Conservation (phyloP, 1,140 invertebrate genomes). For the Sarcophaga peregrina region DNA sequence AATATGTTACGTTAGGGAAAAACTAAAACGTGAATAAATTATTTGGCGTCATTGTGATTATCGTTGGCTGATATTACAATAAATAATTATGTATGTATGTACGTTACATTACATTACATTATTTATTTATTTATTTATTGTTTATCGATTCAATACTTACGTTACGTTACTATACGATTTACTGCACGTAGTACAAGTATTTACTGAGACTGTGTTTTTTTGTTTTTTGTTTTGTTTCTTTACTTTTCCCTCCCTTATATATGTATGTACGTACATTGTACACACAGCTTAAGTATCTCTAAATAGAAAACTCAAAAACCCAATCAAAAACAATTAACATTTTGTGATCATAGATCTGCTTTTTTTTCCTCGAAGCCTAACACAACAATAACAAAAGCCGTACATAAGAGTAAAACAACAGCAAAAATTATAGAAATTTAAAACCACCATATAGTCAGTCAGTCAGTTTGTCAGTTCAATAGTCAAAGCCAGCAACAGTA, state of each 20-base stretch:
- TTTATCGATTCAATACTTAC: neutral
- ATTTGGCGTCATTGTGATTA: conserved; percentile 36
- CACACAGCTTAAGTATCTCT: too few species aligned
- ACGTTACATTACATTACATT: neutral
- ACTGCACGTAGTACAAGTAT: neutral
- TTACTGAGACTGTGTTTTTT: neutral
- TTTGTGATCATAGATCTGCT: conserved; percentile 15
- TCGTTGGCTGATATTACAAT: conserved; percentile 10
- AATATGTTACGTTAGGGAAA: neutral
- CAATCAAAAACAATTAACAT: conserved; percentile 37
- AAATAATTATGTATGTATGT: conserved; percentile 23
- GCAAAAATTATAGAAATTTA: neutral
- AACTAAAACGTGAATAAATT: neutral
- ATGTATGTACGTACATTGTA: too few species aligned
- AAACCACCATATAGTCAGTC: neutral
- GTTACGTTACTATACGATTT: neutral
- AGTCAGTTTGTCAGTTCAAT: neutral
- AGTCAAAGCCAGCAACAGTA: neutral
- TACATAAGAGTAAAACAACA: neutral
- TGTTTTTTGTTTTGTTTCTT: too few species aligned
- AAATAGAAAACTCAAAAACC: neutral
- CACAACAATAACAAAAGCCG: neutral
- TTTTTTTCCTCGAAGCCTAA: neutral
- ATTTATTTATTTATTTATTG: neutral
- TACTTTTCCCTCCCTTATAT: too few species aligned